These are phyloP conservation scores for Arnoldichthys spilopterus DNA, from an alignment of 2,797 vertebrate genomes.

Conservation along the genomic window DNA sequence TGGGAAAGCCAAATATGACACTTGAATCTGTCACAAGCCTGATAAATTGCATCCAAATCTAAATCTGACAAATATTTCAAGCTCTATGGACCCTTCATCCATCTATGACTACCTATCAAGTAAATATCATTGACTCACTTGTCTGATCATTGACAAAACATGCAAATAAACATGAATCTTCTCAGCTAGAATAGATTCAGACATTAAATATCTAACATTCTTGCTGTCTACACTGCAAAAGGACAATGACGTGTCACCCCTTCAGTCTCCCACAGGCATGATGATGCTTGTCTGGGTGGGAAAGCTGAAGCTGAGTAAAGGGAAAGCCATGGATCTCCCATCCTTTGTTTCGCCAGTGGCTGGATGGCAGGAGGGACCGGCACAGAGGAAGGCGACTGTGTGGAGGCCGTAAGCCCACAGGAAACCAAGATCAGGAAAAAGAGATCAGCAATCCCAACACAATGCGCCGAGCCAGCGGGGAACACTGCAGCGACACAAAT, in stretches of 20 bases:
- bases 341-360: conserved; percentile 49
- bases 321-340: conserved; percentile 44
- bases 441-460: conserved; percentile 61
- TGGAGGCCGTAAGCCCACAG: conserved; percentile 55
- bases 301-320: conserved; percentile 29
- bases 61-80: no score
- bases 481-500: conserved; percentile 49
- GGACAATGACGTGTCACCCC: neutral
- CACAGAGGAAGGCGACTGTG: conserved; percentile 42
- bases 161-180: neutral
- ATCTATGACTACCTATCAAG: no score
- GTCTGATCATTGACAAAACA: neutral
- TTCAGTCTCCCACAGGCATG: conserved; percentile 16
- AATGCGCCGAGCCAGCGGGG: conserved; percentile 29
- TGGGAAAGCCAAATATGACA: no score
- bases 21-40: no score
- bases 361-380: conserved; percentile 29
- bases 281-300: conserved; percentile 16
- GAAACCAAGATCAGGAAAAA: conserved; percentile 53
- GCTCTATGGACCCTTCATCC: no score
- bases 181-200: neutral
- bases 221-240: conserved; percentile 2
- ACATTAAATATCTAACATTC: neutral
- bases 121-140: neutral
- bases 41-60: no score